These are phyloP conservation scores for Mustelus asterias DNA, from an alignment of 2,113 vertebrate species.

Conservation along the genomic window DNA sequence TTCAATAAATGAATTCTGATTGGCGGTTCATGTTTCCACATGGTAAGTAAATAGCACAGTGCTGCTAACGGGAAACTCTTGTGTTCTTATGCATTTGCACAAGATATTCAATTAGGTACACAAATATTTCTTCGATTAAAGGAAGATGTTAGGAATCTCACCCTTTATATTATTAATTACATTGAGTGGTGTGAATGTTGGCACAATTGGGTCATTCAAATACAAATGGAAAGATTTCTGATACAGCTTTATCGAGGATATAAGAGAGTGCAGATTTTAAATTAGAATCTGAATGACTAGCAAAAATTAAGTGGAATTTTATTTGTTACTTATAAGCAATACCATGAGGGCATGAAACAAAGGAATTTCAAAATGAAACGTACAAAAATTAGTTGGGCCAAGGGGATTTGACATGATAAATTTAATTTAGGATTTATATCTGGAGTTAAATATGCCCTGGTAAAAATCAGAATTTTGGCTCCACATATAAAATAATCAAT, in stretches of 20 bases:
- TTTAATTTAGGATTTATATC: not conserved
- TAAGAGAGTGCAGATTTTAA: not conserved
- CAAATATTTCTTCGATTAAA: not conserved
- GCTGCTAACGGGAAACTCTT: too few relatives aligned
- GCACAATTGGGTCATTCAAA: not conserved
- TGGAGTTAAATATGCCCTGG: not conserved
- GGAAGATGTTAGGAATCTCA: too few relatives aligned
- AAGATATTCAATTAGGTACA: too few relatives aligned
- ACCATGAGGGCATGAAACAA: not conserved
- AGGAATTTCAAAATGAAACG: not conserved
- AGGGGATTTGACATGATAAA: not conserved
- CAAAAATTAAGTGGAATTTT: not conserved
- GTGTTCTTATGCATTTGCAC: too few relatives aligned
- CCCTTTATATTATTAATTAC: not conserved
- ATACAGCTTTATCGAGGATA: not conserved
- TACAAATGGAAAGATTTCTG: not conserved
- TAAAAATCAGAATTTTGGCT: not conserved
- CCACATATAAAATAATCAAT: not conserved
- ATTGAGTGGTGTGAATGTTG: not conserved
- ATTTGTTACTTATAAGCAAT: not conserved
- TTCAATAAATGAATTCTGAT: not conserved
- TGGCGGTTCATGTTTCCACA: not conserved
- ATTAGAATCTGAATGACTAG: not conserved
- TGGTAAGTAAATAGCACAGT: too few relatives aligned
- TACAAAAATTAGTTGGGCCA: not conserved